Base-by-base conservation (phyloP, 2,888 invertebrate genomes). In the Apodemia mormo region DNA sequence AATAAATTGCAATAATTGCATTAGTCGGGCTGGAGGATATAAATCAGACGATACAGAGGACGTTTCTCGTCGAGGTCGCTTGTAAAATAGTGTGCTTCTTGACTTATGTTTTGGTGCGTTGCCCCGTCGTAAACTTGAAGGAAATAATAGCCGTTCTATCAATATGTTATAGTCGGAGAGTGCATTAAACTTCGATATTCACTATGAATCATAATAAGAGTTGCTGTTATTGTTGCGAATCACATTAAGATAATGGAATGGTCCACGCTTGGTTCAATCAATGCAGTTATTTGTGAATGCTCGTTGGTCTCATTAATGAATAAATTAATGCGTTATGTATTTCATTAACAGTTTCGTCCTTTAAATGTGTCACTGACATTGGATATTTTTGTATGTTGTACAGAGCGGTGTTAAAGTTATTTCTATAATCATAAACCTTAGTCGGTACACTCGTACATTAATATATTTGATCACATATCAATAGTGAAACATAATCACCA, bases 1-100 rank as follows among this genome's bases (percentile, higher is more conserved):
- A 88, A 90, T 92, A 92, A 92, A 92, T 92, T 90, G 90, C 87
- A 88, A 90, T 92, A 90, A 92, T 92, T 92, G 87, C 92, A 89
- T 92, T 90, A 90, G 85, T 80, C 80, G 82, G 80, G 83, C 78
- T 81, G 79, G 80, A 78, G 79, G 81, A 82, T 83, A 88, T 90
- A 89, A 90, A 90, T 90, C 89, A 87, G 83, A 81, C 80, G 85
- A 77, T 77, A 79, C 75, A 75, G 66, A 75, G 68, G 71, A 80
- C 79, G 81, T 79, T 76, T 76, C 79, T 76, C 78, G 78, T 80
- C 79, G 75, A 80, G 81, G 79, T 82, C 79, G 77, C 78, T 76
- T 80, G 80, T 78, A 79, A 76, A 78, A 79, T 78, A 76, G 76
- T 75, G 43, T 64, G 68, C 64, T 65, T 65, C 67, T 29, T 56